phyloP scores from a whole-genome alignment of 2,797 vertebrate species.

The Cetoscarus ocellatus region DNA sequence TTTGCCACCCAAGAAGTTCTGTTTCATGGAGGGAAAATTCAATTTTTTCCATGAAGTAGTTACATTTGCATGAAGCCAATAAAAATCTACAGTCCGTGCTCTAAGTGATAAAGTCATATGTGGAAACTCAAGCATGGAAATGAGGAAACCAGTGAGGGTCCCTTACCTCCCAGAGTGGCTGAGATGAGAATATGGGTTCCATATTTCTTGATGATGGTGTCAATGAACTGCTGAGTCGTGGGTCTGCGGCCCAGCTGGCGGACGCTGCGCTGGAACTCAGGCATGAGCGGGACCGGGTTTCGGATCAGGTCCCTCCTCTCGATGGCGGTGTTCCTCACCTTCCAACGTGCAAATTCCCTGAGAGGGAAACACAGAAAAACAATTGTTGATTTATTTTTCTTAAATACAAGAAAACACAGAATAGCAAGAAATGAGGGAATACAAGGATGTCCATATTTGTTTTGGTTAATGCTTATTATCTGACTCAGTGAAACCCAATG shows the following conservation, averaged over 20 bases:
- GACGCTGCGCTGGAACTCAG: conserved; percentile 97
- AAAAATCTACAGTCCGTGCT: conserved; percentile 15
- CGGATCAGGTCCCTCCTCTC: conserved; percentile 95
- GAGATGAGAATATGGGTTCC: conserved; percentile 99
- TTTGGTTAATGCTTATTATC: too few relatives aligned
- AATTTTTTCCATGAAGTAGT: not conserved
- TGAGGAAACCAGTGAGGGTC: conserved; percentile 17
- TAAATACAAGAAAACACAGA: too few relatives aligned
- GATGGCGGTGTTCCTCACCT: conserved; percentile 99
- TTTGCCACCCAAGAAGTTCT: not conserved
- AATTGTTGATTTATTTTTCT: too few relatives aligned
- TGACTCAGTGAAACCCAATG: too few relatives aligned
- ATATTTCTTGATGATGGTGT: conserved; percentile 99
- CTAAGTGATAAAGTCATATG: conserved; percentile 14
- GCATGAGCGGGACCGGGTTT: conserved; percentile 97
- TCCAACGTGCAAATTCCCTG: conserved; percentile 99
- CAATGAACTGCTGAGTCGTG: conserved; percentile 97
- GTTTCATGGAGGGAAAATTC: not conserved
- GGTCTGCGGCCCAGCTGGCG: conserved; percentile 97
- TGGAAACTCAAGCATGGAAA: conserved; percentile 21
- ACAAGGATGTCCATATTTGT: too few relatives aligned
- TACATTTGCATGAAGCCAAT: not conserved
- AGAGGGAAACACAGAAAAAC: not conserved
- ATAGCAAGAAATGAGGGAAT: not conserved
- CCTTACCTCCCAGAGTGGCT: conserved; percentile 97